phyloP scores from a whole-genome alignment of 2,113 vertebrate genomes.

The Prunella himalayana region DNA sequence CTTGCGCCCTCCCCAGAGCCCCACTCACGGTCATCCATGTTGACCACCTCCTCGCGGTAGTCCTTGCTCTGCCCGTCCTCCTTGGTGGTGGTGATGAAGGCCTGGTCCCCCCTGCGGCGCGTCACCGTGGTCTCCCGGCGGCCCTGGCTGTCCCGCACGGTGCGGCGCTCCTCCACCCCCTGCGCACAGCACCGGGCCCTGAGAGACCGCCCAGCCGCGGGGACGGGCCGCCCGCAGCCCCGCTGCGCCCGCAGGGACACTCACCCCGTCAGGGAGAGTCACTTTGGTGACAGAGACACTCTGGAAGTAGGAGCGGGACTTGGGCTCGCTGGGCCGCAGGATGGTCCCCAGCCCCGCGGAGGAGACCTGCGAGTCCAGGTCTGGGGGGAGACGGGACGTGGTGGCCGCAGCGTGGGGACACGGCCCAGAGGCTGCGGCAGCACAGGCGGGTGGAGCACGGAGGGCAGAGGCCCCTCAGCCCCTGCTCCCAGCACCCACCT shows the following conservation, averaged over 20 bases:
- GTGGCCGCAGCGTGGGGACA: fast-evolving
- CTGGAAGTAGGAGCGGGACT: conserved; percentile 80
- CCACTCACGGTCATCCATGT: conserved; percentile 34
- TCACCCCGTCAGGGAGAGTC: conserved; percentile 85
- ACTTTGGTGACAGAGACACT: conserved; percentile 82
- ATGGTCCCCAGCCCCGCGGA: conserved; percentile 63
- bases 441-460: fast-evolving
- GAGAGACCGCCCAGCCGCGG: fast-evolving
- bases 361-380: conserved; percentile 74
- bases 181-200: neutral
- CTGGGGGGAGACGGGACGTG: neutral
- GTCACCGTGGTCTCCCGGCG: conserved; percentile 79
- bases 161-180: conserved; percentile 84
- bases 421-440: fast-evolving
- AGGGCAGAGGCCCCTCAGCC: neutral
- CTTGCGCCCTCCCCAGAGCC: fast-evolving
- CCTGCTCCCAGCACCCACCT: neutral
- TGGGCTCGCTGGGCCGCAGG: conserved; percentile 48
- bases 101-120: conserved; percentile 41
- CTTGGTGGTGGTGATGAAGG: neutral
- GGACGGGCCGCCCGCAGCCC: fast-evolving
- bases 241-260: neutral
- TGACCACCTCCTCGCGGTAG: neutral
- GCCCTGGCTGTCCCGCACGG: conserved; percentile 82
- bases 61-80: neutral